phyloP scores from a whole-genome alignment of 2,888 invertebrate genomes.

The Leucania comma region DNA sequence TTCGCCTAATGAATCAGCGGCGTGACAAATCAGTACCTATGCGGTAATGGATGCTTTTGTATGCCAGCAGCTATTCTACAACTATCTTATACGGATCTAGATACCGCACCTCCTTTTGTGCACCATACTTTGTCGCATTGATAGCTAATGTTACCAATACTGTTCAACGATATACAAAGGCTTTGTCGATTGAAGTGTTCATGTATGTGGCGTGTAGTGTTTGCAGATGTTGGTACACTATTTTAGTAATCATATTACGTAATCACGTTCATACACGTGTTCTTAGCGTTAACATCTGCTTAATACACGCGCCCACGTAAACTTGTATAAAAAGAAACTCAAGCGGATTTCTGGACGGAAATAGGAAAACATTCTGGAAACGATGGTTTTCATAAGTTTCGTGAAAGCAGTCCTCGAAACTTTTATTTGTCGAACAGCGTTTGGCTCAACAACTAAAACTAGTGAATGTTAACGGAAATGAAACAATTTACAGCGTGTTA shows the following conservation, averaged over 20 bases:
- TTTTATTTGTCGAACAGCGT: conserved; percentile 39
- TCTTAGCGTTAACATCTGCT: background rate
- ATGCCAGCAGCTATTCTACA: conserved; percentile 48
- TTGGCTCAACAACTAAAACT: conserved; percentile 17
- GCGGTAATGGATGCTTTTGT: conserved; percentile 65
- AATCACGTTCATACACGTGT: background rate
- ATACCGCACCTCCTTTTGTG: conserved; percentile 31
- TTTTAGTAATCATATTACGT: background rate
- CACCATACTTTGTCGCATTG: conserved; percentile 15
- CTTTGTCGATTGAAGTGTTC: conserved; percentile 1
- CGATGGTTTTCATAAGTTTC: conserved; percentile 40
- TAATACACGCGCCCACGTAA: background rate
- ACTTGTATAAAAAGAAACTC: conserved; percentile 17
- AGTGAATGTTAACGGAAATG: conserved; percentile 24
- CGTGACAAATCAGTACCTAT: conserved; percentile 84
- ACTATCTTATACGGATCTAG: conserved; percentile 43
- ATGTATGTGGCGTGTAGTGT: conserved; percentile 1
- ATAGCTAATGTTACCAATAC: conserved; percentile 28
- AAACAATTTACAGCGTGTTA: conserved; percentile 22
- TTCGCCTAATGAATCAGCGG: conserved; percentile 85
- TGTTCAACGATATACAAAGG: conserved; percentile 12
- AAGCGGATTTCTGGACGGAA: conserved; percentile 24
- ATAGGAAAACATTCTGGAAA: conserved; percentile 36
- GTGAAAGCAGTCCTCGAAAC: conserved; percentile 28
- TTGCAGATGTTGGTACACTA: background rate